Evolutionary conservation across 2,797 vertebrate genomes (phyloP), one percentile per base, ranked within the genome.

Genomic region (Sebastes trivittatus): DNA sequence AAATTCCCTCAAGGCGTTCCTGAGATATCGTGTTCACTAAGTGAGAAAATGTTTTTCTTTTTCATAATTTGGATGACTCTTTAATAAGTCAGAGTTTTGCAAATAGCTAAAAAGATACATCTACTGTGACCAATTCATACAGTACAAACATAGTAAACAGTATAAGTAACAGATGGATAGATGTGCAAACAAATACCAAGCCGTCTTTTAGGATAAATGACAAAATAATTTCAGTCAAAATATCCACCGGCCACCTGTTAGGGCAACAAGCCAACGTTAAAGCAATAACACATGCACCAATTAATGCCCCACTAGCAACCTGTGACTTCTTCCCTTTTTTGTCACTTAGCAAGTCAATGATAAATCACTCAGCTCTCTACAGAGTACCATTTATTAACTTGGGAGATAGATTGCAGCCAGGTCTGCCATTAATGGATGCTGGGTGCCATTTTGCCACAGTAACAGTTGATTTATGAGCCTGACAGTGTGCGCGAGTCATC

Each of bases 391-490:
- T 16, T 22, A 68, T 80, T 49, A 83, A 89, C 65, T 71, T 67
- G 18, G 5, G 58, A 59, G 36, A 30, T 20, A 55, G 81, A 95
- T 94, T 93, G 95, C 84, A 94, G 93, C 85, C 92, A 88, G 92
- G 73, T 74, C 75, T 46, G 75, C 80, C 58, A 56, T 94, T 96
- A 97, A 95, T 93, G 94, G 93, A 92, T 75, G 81, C 23, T 87
- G 87, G 94, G 90, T 81, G 92, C 94, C 92, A 91, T 93, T 89
- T 85, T 95, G 95, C 95, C 95, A 94, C 91, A 88, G 87, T 94
- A 95, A 94, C 85, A 89, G 93, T 83, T 96, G 97, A 97, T 98
- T 97, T 96, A 97, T 93, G 94, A 90, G 36, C 80, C 89, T 93
- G 94, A 96, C 95, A 96, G 78, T 70, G 92, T 88, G 92, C 78